Percentiles rank a stretch among this genome's conserved stretches.
These are phyloP conservation scores for Crenuchus spilurus DNA, from an alignment of 2,797 vertebrate genomes.

Conservation along the genomic window DNA sequence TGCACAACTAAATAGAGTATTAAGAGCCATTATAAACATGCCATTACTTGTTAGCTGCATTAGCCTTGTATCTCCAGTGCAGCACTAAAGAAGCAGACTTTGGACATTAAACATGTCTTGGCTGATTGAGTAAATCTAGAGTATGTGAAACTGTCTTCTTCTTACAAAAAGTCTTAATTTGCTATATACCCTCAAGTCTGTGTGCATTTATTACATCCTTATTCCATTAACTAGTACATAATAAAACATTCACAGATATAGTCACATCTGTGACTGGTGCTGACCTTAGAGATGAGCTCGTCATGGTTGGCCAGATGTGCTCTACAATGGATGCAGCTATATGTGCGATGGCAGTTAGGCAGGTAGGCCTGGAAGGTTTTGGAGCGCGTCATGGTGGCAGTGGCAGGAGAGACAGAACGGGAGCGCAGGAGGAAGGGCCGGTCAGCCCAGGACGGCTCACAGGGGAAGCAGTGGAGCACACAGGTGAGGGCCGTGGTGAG, in stretches of 20 bases:
- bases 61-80: too few relatives aligned
- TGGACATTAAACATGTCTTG: too few relatives aligned
- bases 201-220: too few relatives aligned
- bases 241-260: background rate
- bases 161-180: too few relatives aligned
- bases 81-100: too few relatives aligned
- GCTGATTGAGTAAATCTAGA: too few relatives aligned
- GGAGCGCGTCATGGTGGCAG: conserved; percentile 68
- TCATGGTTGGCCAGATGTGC: conserved; percentile 88
- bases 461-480: conserved; percentile 86
- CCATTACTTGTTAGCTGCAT: too few relatives aligned
- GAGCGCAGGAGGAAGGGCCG: conserved; percentile 56
- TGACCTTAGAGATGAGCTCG: conserved; percentile 90
- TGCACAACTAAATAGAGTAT: too few relatives aligned
- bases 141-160: too few relatives aligned
- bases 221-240: too few relatives aligned
- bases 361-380: conserved; percentile 91
- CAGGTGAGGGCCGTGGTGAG: conserved; percentile 88
- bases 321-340: conserved; percentile 89
- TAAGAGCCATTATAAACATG: too few relatives aligned
- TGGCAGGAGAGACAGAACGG: conserved; percentile 36
- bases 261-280: background rate
- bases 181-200: too few relatives aligned
- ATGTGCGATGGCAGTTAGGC: conserved; percentile 87
- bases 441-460: conserved; percentile 82